Evolutionary conservation across 2,888 invertebrate genomes (phyloP).

Genomic region (Drosophila gaucha): DNA sequence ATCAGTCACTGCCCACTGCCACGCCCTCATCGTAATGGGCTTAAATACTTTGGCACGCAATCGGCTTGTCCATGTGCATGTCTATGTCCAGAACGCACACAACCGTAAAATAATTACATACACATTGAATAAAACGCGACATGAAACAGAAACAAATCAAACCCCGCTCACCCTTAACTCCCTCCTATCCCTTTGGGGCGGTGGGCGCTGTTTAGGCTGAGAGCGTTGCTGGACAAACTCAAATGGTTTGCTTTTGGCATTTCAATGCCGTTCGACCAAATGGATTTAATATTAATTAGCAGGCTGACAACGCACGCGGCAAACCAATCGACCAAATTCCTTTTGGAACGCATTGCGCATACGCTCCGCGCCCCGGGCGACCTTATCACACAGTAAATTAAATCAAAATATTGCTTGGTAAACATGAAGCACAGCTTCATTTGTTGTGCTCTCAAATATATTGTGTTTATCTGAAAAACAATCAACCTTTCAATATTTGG

Average conservation of each 20-base stretch:
- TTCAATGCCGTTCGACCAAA: conserved; percentile 65
- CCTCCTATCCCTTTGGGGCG: too few relatives aligned
- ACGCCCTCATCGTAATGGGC: conserved; percentile 50
- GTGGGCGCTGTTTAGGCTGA: not conserved
- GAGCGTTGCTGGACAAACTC: conserved; percentile 12
- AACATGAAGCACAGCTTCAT: conserved; percentile 4
- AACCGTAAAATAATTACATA: conserved; percentile 72
- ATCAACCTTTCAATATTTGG: not conserved
- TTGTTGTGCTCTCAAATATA: conserved; percentile 12
- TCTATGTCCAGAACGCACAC: conserved; percentile 33
- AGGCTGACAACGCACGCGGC: conserved; percentile 45
- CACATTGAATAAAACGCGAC: conserved; percentile 70
- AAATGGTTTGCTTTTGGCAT: conserved; percentile 61
- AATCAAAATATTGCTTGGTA: conserved; percentile 43
- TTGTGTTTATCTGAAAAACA: conserved; percentile 27
- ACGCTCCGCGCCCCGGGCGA: conserved; percentile 15
- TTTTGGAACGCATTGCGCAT: conserved; percentile 30
- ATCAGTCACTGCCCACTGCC: not conserved
- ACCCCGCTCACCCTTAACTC: conserved; percentile 1
- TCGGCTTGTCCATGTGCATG: conserved; percentile 37
- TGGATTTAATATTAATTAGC: conserved; percentile 75
- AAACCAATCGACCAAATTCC: conserved; percentile 19
- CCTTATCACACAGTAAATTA: conserved; percentile 32
- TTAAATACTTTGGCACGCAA: conserved; percentile 58
- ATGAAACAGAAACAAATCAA: conserved; percentile 40